Conservation (phyloP, 2,888 invertebrate genomes). For the Thymelicus sylvestris region DNA sequence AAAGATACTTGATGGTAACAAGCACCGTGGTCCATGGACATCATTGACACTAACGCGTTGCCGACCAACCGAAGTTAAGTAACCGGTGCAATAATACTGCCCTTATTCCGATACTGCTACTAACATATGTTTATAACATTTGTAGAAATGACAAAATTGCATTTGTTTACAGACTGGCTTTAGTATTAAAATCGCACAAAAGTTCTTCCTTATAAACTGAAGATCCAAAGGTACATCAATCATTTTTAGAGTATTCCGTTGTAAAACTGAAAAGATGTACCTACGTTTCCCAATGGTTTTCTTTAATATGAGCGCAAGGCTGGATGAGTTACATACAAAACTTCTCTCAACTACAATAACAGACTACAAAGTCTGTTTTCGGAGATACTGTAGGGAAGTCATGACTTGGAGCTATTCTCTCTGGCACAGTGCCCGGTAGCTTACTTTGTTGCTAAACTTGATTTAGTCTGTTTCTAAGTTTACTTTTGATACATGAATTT, state of each 20-base stretch:
- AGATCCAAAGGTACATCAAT: background rate
- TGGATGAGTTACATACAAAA: background rate
- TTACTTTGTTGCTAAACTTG: background rate
- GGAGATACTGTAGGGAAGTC: background rate
- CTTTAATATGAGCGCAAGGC: background rate
- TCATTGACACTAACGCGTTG: too few relatives aligned
- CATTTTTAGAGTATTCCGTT: background rate
- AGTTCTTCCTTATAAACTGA: too few relatives aligned
- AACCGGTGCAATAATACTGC: too few relatives aligned
- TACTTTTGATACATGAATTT: background rate
- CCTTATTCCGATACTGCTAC: too few relatives aligned
- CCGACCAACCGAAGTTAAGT: too few relatives aligned
- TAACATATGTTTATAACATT: too few relatives aligned
- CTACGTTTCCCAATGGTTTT: background rate
- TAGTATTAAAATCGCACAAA: too few relatives aligned
- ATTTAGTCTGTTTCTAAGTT: background rate
- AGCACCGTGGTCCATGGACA: too few relatives aligned
- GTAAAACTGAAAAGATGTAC: constrained; percentile 1
- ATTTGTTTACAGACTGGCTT: too few relatives aligned
- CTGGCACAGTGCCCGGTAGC: background rate
- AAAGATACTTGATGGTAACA: too few relatives aligned
- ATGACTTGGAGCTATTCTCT: background rate
- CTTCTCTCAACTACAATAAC: background rate
- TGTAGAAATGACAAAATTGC: too few relatives aligned
- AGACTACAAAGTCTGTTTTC: background rate